Evolutionary conservation across 2,888 invertebrate genomes (phyloP).

Genomic region (Eilema caniola): DNA sequence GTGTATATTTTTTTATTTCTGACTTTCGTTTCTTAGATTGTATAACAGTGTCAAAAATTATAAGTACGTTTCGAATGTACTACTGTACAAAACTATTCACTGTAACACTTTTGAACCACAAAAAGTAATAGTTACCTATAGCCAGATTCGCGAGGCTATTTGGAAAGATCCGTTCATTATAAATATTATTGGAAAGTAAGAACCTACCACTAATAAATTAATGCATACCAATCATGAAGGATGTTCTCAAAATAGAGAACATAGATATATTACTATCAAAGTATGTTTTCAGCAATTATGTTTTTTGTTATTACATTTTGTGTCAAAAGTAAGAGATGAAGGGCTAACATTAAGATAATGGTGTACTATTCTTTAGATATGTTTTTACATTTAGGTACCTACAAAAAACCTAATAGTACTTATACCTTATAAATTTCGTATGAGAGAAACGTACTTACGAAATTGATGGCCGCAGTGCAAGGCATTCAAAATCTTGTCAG

Average conservation of each 20-base stretch:
- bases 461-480: not conserved
- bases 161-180: too few relatives aligned
- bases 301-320: too few relatives aligned
- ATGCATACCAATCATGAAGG: not conserved
- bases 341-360: too few relatives aligned
- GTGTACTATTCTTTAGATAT: too few relatives aligned
- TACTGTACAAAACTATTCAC: not conserved
- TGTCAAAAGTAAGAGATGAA: too few relatives aligned
- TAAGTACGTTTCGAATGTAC: not conserved
- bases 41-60: not conserved
- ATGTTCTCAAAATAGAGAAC: not conserved
- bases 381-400: too few relatives aligned
- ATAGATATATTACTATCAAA: too few relatives aligned
- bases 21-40: not conserved
- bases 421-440: not conserved
- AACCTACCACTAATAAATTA: not conserved
- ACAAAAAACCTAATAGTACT: not conserved
- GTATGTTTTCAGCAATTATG: too few relatives aligned
- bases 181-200: not conserved
- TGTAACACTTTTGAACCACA: not conserved
- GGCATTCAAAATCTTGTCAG: conserved; percentile 3
- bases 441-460: not conserved
- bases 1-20: not conserved
- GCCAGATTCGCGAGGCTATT: not conserved
- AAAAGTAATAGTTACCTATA: not conserved